Evolutionary conservation across 2,888 invertebrate species (phyloP), one percentile per base, ranked within the genome.

Genomic region (Limenitis camilla): DNA sequence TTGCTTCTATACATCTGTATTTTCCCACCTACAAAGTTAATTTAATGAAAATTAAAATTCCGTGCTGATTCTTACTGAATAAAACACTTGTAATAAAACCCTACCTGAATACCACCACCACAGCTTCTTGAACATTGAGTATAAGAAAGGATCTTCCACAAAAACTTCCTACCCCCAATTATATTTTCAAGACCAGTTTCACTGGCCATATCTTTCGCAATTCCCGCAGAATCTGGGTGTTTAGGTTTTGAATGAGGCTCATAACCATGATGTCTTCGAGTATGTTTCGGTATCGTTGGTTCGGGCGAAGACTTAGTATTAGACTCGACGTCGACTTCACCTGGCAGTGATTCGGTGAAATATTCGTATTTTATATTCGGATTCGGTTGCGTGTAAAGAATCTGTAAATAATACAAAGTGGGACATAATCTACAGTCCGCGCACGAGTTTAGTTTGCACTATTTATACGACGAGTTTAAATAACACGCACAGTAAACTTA

Each of bases 341-440:
- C 76, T 49, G 82, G 72, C 48, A 89, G 73, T 45, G 93, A 87
- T 45, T 96, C 95, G 35, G 96, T 84, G 60, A 94, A 92, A 75
- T 96, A 97, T 72, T 96, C 94, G 74, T 97, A 97, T 74, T 94
- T 93, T 61, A 97, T 92, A n/a, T 94, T 96, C 0, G 94, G 93
- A 82, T 96, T 96, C 42, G 92, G 89, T 74, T 94, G 92, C 63
- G 94, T 93, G 64, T 92, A 94, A 53, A 95, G 90, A 62, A 96
- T 90, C 96, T 96, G 80, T 29, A 79, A 67, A 29, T 76, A 62
- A 54, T 39, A 45, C 28, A 9, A 8, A 31, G 6, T 9, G 8
- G 19, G 19, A 19, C 19, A 2, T 19, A 19, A 19, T 19, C 19
- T 19, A 19, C 19, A 19, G 19, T 19, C 19, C 19, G 19, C 19